phyloP scores from a whole-genome alignment of 2,888 invertebrate genomes.

The Leucania comma region DNA sequence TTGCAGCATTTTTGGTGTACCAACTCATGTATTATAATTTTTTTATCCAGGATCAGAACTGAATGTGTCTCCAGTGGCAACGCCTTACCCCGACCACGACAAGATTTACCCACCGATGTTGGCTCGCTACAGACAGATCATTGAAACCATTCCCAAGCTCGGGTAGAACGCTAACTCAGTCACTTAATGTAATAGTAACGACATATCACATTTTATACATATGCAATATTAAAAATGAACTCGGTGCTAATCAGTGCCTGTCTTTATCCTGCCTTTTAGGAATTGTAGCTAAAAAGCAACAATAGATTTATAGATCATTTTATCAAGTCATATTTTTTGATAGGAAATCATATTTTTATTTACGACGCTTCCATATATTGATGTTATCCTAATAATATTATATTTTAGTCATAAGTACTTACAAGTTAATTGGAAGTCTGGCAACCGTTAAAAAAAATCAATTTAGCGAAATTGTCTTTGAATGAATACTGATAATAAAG shows the following conservation, averaged over 20 bases:
- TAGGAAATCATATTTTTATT: neutral
- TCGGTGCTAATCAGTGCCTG: constrained; percentile 51
- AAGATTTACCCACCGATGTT: constrained; percentile 94
- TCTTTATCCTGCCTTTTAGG: constrained; percentile 6
- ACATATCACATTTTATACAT: constrained; percentile 47
- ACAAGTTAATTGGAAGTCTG: neutral
- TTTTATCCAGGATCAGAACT: constrained; percentile 76
- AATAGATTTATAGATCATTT: no score
- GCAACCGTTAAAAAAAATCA: neutral
- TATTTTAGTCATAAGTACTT: neutral
- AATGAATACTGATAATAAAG: constrained; percentile 6
- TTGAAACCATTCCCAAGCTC: constrained; percentile 79
- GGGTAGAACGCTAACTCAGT: constrained; percentile 47
- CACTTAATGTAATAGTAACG: constrained; percentile 26
- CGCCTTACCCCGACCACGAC: constrained; percentile 94
- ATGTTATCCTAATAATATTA: neutral
- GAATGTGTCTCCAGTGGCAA: constrained; percentile 89
- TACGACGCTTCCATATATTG: no score
- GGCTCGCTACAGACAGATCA: constrained; percentile 90
- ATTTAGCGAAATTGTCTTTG: neutral
- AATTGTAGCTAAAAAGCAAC: neutral
- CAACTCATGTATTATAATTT: no score
- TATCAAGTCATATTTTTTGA: neutral
- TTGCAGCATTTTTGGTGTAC: no score
- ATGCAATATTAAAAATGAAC: constrained; percentile 3